Evolutionary conservation across 2,888 invertebrate genomes (phyloP).

Genomic region (Mactromeris polynyma): DNA sequence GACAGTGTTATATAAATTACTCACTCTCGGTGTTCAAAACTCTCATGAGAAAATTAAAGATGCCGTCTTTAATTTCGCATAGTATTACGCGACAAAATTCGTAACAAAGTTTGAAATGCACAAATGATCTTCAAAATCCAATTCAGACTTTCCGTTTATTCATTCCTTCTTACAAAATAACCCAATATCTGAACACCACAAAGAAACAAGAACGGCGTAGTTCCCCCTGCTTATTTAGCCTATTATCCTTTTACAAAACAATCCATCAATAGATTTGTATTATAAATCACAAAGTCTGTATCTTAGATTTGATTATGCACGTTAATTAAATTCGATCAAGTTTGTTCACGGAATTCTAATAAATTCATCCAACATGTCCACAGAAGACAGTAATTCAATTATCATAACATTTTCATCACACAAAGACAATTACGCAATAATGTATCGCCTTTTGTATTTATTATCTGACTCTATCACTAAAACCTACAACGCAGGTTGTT

Average conservation of each 20-base stretch:
- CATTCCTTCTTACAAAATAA: not conserved
- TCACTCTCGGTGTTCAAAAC: not conserved
- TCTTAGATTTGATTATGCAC: not conserved
- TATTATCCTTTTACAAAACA: not conserved
- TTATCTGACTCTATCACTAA: not conserved
- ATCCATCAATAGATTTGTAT: not conserved
- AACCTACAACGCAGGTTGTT: not conserved
- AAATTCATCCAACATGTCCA: not conserved
- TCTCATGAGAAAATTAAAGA: constrained; percentile 12
- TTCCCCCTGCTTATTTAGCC: not conserved
- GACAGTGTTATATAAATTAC: constrained; percentile 5
- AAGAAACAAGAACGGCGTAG: not conserved
- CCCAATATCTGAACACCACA: not conserved
- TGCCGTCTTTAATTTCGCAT: not conserved
- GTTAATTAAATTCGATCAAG: not conserved
- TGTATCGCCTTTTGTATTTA: constrained; percentile 4
- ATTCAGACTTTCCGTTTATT: not conserved
- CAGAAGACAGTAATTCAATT: not conserved
- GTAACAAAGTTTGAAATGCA: not conserved
- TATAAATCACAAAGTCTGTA: not conserved
- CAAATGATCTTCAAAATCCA: not conserved
- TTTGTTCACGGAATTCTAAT: not conserved
- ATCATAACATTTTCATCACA: not conserved
- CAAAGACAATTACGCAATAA: not conserved
- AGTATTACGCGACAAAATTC: not conserved